Evolutionary conservation across 2,113 vertebrate genomes (phyloP).

Genomic region (Atrichornis clamosus): DNA sequence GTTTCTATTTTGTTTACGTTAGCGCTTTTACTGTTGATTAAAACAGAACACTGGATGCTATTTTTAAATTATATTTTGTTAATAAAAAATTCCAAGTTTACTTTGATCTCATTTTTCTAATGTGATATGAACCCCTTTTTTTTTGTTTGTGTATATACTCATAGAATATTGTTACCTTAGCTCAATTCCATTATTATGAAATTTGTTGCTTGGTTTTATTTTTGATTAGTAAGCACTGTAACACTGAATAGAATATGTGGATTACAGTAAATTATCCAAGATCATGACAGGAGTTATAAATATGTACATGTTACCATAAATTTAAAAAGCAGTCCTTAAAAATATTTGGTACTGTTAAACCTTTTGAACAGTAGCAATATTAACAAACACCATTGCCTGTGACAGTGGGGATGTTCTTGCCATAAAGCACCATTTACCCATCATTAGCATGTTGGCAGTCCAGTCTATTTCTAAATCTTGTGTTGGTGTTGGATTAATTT

Average conservation of each 20-base stretch:
- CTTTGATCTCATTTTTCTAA: constrained; percentile 61
- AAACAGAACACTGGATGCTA: constrained; percentile 31
- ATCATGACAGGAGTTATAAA: background rate
- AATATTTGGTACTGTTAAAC: constrained; percentile 18
- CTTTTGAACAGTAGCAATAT: background rate
- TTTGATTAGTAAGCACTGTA: constrained; percentile 1
- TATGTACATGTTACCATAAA: background rate
- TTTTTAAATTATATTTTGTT: constrained; percentile 52
- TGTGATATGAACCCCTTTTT: background rate
- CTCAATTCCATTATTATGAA: constrained; percentile 15
- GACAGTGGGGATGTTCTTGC: background rate
- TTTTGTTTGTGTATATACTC: background rate
- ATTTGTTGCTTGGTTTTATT: constrained; percentile 7
- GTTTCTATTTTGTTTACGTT: constrained; percentile 52
- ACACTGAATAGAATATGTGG: background rate
- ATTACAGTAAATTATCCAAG: background rate
- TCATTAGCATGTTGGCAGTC: background rate
- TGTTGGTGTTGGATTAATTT: constrained; percentile 26
- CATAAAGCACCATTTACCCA: background rate
- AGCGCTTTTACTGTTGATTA: constrained; percentile 47
- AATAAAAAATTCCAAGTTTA: constrained; percentile 36
- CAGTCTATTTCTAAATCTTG: background rate
- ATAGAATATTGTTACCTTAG: background rate
- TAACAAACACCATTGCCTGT: background rate
- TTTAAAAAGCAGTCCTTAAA: background rate